phyloP scores from a whole-genome alignment of 2,888 invertebrate species.

The Eupelmus urozonus region DNA sequence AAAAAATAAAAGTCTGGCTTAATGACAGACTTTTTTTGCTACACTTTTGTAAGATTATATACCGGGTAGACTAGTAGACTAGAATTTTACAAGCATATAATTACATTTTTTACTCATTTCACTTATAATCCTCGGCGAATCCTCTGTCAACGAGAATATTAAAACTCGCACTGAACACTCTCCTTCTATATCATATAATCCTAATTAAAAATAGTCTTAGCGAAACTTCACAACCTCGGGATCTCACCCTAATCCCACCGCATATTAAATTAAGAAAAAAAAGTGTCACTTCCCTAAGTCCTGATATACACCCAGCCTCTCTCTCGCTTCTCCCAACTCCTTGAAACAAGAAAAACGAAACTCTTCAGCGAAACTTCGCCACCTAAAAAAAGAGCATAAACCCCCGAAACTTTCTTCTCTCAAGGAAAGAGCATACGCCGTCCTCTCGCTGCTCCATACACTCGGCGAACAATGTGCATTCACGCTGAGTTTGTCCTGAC shows the following conservation, averaged over 20 bases:
- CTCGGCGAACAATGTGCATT: background rate
- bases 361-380: background rate
- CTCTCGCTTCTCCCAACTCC: background rate
- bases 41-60: too few species aligned
- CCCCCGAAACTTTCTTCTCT: background rate
- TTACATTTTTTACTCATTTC: too few species aligned
- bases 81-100: too few species aligned
- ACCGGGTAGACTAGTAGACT: too few species aligned
- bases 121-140: too few species aligned
- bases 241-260: background rate
- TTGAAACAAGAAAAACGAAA: background rate
- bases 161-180: too few species aligned
- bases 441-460: background rate
- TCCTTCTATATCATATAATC: too few species aligned
- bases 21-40: too few species aligned
- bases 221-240: too few species aligned
- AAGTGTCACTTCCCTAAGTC: background rate
- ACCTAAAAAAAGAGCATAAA: background rate
- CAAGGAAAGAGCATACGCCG: background rate
- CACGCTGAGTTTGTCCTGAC: background rate
- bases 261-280: constrained; percentile 1
- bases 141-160: too few species aligned
- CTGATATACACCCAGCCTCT: background rate
- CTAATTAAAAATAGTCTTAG: too few species aligned
- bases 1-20: too few species aligned